Base-by-base conservation (phyloP, 2,113 vertebrate genomes). In the Spheniscus mendiculus region DNA sequence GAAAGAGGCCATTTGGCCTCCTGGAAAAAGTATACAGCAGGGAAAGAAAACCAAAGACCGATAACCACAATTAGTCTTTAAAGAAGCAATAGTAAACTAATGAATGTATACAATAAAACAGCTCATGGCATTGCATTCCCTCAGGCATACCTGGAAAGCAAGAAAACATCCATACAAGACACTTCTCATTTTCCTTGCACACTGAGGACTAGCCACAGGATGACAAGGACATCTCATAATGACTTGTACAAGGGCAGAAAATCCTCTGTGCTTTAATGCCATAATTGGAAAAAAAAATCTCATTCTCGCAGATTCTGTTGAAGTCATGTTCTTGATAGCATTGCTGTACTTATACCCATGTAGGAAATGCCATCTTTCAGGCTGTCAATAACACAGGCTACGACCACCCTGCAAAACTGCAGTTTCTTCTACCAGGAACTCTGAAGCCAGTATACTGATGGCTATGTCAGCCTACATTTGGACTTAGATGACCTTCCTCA, bases 281-380 rank as follows among this genome's bases (percentile, higher is more conserved):
- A 11, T 52, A 70, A 78, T 2, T 66, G 30, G 18, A 79, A 89
- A 61, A 45, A 36, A 70, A 32, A 25, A 21, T 22, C 66, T 89
- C 17, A 62, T 89, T 69, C 66, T 77, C 22, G 7, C 29, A 52
- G 32, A 45, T 59, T 34, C n/a, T 72, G 22, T 44, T 25, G 40
- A 52, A 77, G n/a, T 14, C 38, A 15, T 27, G 38, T 4, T 72
- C 47, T 58, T 47, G 34, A 53, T 45, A 73, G 19, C 21, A 55
- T 19, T 32, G 15, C 19, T 86, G n/a, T 22, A 69, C 32, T 38
- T 36, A n/a, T 13, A 53, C 3, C 27, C 0, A 0, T 18, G 12
- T 6, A 32, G n/a, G 16, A 56, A 76, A 21, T 67, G 58, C 22
- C n/a, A 36, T 10, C n/a, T 91, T 55, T 72, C 32, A 89, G 29